Evolutionary conservation across 2,113 vertebrate species (phyloP).

Genomic region (Tachycineta bicolor): DNA sequence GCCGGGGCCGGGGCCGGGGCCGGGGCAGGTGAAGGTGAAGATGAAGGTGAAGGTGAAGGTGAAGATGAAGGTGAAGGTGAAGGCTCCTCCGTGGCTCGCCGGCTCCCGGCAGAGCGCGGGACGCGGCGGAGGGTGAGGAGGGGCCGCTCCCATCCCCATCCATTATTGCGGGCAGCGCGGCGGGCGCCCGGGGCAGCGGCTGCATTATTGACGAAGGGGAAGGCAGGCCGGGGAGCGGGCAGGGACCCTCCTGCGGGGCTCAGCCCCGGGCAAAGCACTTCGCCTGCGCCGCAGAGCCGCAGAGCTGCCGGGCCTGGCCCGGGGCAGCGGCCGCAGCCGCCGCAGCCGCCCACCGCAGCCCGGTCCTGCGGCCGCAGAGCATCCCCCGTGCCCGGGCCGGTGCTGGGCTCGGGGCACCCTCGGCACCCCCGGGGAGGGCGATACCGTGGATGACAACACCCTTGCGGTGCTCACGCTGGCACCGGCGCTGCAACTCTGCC

Average conservation of each 20-base stretch:
- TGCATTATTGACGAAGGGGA: slow-evolving; percentile 19
- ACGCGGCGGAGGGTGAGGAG: background rate
- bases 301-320: slow-evolving; percentile 1
- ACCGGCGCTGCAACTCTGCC: background rate
- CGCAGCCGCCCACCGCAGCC: background rate
- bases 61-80: too few species aligned
- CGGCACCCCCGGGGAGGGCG: background rate
- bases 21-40: too few species aligned
- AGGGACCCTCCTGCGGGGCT: background rate
- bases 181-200: background rate
- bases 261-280: slow-evolving; percentile 69
- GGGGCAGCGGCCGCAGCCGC: background rate
- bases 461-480: background rate
- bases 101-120: background rate
- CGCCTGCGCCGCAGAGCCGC: slow-evolving; percentile 24
- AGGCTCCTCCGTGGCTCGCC: background rate
- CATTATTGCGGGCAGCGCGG: slow-evolving; percentile 28
- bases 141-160: background rate
- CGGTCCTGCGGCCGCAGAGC: background rate
- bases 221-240: background rate
- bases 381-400: fast-evolving
- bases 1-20: background rate
- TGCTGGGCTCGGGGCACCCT: background rate
- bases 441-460: background rate
- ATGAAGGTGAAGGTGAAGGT: too few species aligned